These are phyloP conservation scores for Channa striata DNA, from an alignment of 2,797 vertebrate genomes.

Conservation along the genomic window DNA sequence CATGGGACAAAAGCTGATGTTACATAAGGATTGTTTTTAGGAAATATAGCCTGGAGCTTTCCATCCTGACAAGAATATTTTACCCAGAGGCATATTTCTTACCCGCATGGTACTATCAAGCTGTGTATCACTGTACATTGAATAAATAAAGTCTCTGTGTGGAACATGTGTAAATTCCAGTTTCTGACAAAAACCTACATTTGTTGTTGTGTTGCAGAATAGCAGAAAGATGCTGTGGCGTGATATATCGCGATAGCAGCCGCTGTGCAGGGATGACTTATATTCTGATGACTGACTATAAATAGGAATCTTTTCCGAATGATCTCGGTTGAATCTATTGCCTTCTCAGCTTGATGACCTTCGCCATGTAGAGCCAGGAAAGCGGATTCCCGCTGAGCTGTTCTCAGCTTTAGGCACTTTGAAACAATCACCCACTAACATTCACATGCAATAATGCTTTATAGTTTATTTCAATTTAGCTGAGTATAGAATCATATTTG, in stretches of 20 bases:
- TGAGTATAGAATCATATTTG: constrained; percentile 7
- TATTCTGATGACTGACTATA: constrained; percentile 61
- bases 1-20: constrained; percentile 42
- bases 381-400: constrained; percentile 61
- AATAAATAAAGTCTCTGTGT: constrained; percentile 81
- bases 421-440: constrained; percentile 15
- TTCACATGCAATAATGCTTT: constrained; percentile 15
- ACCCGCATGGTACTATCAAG: constrained; percentile 74
- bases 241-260: constrained; percentile 42
- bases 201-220: constrained; percentile 1
- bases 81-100: constrained; percentile 70
- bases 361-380: constrained; percentile 43
- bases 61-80: constrained; percentile 55
- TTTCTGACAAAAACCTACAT: constrained; percentile 21
- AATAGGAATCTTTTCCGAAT: constrained; percentile 64
- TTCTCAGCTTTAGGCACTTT: constrained; percentile 41
- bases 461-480: constrained; percentile 15
- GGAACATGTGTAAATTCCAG: constrained; percentile 57
- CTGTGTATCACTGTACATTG: constrained; percentile 77
- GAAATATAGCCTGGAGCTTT: constrained; percentile 57
- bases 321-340: constrained; percentile 58
- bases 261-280: constrained; percentile 26
- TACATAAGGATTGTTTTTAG: constrained; percentile 48
- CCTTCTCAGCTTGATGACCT: constrained; percentile 63
- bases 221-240: neutral